phyloP scores from a whole-genome alignment of 2,113 vertebrate genomes.

The Octodon degus region DNA sequence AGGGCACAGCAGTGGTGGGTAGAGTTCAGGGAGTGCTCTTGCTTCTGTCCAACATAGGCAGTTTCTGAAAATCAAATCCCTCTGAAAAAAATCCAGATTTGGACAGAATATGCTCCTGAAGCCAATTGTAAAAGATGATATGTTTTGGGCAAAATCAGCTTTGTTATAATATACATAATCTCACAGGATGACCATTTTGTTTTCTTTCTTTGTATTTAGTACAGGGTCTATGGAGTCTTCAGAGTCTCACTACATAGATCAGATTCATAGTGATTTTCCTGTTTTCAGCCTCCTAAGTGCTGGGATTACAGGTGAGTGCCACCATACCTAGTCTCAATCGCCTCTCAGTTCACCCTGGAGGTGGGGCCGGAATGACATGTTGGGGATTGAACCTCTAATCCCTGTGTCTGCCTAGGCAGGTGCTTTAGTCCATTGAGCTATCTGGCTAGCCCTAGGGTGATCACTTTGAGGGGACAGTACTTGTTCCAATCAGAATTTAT shows the following conservation, averaged over 20 bases:
- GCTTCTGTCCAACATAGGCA: not conserved
- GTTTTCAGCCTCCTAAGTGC: too few relatives aligned
- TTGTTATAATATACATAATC: not conserved
- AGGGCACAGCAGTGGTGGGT: not conserved
- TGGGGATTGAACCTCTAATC: too few relatives aligned
- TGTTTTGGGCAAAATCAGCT: slow-evolving; percentile 22
- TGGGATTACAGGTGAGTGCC: too few relatives aligned
- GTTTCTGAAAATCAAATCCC: not conserved
- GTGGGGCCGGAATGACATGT: too few relatives aligned
- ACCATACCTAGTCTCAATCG: too few relatives aligned
- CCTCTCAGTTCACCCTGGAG: too few relatives aligned
- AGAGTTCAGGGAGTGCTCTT: not conserved
- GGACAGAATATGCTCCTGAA: not conserved
- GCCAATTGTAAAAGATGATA: not conserved
- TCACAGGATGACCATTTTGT: slow-evolving; percentile 5
- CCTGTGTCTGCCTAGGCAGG: too few relatives aligned
- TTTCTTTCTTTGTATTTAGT: too few relatives aligned
- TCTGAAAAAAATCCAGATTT: slow-evolving; percentile 6
- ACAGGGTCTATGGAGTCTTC: too few relatives aligned
- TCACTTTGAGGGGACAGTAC: not conserved
- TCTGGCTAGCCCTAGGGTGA: not conserved
- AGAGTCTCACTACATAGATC: too few relatives aligned
- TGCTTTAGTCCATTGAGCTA: too few relatives aligned
- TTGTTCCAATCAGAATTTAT: slow-evolving; percentile 4
- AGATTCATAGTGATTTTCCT: too few relatives aligned